A percentile compares a stretch with the other conserved stretches of the same genome.
Conservation (phyloP, 2,888 invertebrate genomes). For the Drosophila demipolita region DNA sequence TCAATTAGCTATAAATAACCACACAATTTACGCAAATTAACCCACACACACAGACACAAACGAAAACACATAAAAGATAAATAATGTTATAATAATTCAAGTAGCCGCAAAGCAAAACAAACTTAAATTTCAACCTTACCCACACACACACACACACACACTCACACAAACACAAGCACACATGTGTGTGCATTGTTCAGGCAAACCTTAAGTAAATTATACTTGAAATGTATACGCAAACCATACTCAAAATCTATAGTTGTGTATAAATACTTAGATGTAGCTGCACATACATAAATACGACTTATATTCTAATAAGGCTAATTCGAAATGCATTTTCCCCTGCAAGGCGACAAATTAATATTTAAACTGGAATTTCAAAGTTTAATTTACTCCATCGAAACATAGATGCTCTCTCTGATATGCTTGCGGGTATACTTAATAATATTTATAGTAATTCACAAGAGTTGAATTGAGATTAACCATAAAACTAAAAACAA, state of each 20-base stretch:
- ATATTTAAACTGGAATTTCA: not conserved
- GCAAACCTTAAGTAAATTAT: conserved; percentile 54
- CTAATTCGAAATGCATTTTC: conserved; percentile 57
- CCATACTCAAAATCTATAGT: conserved; percentile 21
- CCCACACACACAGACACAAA: conserved; percentile 22
- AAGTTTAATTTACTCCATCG: not conserved
- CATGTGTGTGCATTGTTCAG: conserved; percentile 26
- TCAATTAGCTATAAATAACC: conserved; percentile 73
- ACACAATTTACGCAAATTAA: conserved; percentile 69
- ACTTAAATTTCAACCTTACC: conserved; percentile 43
- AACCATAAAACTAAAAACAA: not conserved
- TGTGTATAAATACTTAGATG: conserved; percentile 17
- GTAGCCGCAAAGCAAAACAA: conserved; percentile 65
- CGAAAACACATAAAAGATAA: conserved; percentile 36
- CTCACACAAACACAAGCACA: conserved; percentile 1
- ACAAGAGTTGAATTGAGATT: not conserved
- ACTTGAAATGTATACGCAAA: conserved; percentile 59
- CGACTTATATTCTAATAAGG: conserved; percentile 52
- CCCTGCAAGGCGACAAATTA: conserved; percentile 29
- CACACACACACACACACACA: conserved; percentile 5
- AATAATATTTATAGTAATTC: not conserved
- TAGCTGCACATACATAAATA: conserved; percentile 1
- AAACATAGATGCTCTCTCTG: conserved; percentile 9
- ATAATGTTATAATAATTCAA: conserved; percentile 68
- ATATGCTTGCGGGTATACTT: too few relatives aligned